A percentile compares a stretch with the other conserved stretches of the same genome.
phyloP scores from a whole-genome alignment of 1,140 invertebrate genomes.

The Coptotermes formosanus region DNA sequence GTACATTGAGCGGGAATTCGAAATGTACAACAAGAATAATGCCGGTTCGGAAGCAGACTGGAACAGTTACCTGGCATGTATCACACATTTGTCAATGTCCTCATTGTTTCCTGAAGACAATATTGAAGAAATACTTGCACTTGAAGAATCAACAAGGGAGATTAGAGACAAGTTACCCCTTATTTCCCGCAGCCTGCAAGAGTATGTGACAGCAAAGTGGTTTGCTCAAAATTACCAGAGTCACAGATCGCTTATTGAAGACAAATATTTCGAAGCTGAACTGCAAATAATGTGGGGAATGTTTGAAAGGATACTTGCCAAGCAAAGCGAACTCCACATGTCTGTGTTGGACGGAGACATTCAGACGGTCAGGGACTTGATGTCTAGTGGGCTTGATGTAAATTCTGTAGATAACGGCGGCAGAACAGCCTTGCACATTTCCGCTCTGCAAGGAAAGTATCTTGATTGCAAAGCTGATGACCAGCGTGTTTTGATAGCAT shows the following conservation, averaged over 20 bases:
- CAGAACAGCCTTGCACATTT: slow-evolving; percentile 30
- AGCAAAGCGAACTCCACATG: background rate
- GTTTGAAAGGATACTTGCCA: slow-evolving; percentile 22
- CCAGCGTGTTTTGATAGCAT: background rate
- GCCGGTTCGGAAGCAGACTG: background rate
- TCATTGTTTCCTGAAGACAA: background rate
- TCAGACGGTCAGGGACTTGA: background rate
- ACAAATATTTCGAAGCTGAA: background rate
- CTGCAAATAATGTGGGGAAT: background rate
- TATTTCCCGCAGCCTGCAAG: background rate
- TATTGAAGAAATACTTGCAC: background rate
- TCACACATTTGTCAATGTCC: background rate
- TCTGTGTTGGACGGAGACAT: background rate
- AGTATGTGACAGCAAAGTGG: background rate
- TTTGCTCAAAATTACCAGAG: background rate
- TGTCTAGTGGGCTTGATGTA: background rate
- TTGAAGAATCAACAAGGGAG: background rate
- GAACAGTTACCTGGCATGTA: background rate
- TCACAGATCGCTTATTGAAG: background rate
- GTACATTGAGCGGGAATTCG: background rate
- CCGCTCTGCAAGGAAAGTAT: background rate
- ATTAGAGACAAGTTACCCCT: background rate
- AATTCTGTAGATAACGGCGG: slow-evolving; percentile 23
- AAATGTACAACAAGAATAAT: background rate
- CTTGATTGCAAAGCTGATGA: background rate